A percentile compares a stretch with the other conserved stretches of the same genome.
phyloP scores from a whole-genome alignment of 2,113 vertebrate species.

The Saimiri boliviensis region DNA sequence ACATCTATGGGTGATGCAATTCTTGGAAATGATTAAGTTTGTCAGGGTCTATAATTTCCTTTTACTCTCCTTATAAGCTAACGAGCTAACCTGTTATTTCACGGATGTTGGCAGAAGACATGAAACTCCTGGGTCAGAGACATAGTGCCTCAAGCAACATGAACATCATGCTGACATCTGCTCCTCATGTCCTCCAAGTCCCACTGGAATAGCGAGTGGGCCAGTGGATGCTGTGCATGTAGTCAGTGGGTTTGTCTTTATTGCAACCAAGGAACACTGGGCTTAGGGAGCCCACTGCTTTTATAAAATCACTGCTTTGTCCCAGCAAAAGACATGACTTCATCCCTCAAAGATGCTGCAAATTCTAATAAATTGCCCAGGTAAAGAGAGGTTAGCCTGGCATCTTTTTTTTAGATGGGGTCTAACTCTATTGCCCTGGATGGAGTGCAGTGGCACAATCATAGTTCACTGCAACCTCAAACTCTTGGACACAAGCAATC shows the following conservation, averaged over 20 bases:
- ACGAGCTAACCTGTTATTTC: background rate
- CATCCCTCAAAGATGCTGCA: background rate
- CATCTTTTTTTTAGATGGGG: no score
- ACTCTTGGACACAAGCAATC: no score
- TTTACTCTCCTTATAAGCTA: background rate
- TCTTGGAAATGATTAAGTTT: background rate
- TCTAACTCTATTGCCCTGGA: no score
- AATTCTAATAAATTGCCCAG: background rate
- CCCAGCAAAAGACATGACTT: background rate
- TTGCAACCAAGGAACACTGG: no score
- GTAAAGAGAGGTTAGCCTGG: background rate
- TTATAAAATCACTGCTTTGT: background rate
- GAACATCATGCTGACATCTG: no score
- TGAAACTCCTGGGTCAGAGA: background rate
- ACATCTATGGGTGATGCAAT: background rate
- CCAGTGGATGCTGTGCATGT: no score
- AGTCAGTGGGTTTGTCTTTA: background rate
- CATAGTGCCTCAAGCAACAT: background rate
- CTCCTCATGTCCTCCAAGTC: background rate
- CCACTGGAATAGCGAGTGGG: background rate
- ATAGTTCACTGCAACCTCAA: no score
- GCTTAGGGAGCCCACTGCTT: background rate
- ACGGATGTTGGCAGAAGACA: background rate
- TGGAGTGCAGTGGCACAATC: no score
- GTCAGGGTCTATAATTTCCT: background rate